Base-by-base conservation (phyloP, 2,113 vertebrate species). In the Callospermophilus lateralis region DNA sequence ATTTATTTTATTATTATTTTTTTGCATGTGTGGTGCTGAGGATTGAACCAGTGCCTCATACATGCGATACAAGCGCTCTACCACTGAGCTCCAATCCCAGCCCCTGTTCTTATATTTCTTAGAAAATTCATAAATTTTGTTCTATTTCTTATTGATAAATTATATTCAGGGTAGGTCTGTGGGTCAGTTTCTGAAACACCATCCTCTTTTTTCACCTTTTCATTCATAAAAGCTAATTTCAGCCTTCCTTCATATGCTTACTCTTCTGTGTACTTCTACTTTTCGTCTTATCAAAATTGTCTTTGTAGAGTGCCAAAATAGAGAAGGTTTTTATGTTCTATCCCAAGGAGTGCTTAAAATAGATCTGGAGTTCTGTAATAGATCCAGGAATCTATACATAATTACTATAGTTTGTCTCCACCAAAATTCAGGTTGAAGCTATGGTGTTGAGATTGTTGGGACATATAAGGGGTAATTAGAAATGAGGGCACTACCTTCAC, bases 41-140 rank as follows among this genome's bases (percentile, higher is more conserved):
- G 55, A 58, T 58, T 58, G 55, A 58, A 22, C 55, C 20, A 24
- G 55, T 58, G 20, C 6, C 55, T 22, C 55, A 24, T 22, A 7
- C 19, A 7, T 58, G 20, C 7, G 6, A 22, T 20, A 7, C 55
- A 58, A 24, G 55, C 8, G 6, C 55, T 8, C 20, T 58, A 58
- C 55, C 55, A 58, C 55, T 58, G 55, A 58, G 55, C 20, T 58
- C 22, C 20, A 58, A 58, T 17, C 32, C 32, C 32, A 34, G 67
- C 7, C 6, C 10, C 6, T 32, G 16, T 94, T 84, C 42, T 84
- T 65, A 63, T 1, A 28, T 95, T 93, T 84, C 67, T 90, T 22
- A 45, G 58, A 51, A 84, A 93, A 86, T 24, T 74, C 39, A 58
- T 65, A 70, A 37, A 78, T 83, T 94, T 70, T 94, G 37, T 53